Conservation (phyloP, 2,113 vertebrate genomes). For the Lucifuga dentata region DNA sequence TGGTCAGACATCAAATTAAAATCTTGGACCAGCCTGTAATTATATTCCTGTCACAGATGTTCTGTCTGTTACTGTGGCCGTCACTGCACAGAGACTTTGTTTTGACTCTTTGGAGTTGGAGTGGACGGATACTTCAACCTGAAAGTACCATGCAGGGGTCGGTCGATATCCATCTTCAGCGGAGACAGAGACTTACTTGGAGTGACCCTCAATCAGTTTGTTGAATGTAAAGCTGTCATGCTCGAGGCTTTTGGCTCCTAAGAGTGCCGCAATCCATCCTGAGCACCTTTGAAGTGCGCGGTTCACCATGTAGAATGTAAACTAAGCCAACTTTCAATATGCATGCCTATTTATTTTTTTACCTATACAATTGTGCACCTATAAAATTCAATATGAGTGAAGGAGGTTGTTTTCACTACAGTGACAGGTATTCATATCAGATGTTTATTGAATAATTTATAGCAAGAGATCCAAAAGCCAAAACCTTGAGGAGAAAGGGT, state of each 20-base stretch:
- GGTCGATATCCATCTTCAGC: conserved; percentile 36
- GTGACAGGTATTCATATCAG: conserved; percentile 49
- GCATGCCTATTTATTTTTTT: conserved; percentile 24
- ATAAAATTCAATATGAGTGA: conserved; percentile 47
- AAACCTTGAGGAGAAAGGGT: conserved; percentile 60
- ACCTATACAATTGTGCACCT: conserved; percentile 28
- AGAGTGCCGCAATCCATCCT: conserved; percentile 33
- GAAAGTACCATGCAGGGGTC: conserved; percentile 31
- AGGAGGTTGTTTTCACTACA: conserved; percentile 48
- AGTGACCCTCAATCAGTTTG: conserved; percentile 37
- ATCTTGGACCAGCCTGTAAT: conserved; percentile 1
- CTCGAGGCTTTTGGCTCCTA: conserved; percentile 32
- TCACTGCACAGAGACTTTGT: conserved; percentile 29
- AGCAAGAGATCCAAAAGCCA: conserved; percentile 52
- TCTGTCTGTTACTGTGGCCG: background rate
- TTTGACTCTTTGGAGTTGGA: conserved; percentile 33
- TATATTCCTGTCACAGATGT: conserved; percentile 34
- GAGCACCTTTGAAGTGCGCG: conserved; percentile 40
- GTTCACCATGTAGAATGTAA: conserved; percentile 35
- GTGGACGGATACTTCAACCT: conserved; percentile 11
- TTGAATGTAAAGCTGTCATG: conserved; percentile 36
- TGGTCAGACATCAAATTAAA: background rate
- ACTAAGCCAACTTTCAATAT: conserved; percentile 29
- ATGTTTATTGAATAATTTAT: conserved; percentile 72
- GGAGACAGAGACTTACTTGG: conserved; percentile 17